Evolutionary conservation across 2,888 invertebrate genomes (phyloP).

Genomic region (Eretmocerus hayati): DNA sequence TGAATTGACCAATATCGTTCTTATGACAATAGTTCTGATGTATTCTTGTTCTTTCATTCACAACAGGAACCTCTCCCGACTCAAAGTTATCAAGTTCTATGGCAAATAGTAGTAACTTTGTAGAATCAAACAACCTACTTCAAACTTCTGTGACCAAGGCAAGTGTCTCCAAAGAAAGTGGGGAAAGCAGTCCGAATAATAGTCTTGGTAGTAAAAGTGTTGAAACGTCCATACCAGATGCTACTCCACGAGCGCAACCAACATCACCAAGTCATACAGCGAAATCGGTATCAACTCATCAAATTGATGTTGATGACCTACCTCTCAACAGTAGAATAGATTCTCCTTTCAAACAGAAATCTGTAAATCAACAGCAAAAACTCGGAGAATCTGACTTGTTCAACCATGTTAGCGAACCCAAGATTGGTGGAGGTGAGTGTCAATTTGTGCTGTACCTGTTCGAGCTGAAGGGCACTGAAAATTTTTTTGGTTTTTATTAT

Average conservation of each 20-base stretch:
- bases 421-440: constrained; percentile 44
- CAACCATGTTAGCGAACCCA: constrained; percentile 44
- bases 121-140: constrained; percentile 41
- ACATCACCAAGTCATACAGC: neutral
- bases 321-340: constrained; percentile 45
- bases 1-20: neutral
- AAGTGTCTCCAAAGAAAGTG: constrained; percentile 41
- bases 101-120: constrained; percentile 37
- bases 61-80: constrained; percentile 33
- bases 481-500: neutral
- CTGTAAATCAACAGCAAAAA: constrained; percentile 28
- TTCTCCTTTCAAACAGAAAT: constrained; percentile 42
- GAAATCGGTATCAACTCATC: neutral
- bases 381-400: constrained; percentile 39
- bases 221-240: constrained; percentile 5
- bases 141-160: constrained; percentile 39
- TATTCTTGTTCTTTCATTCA: too few species aligned
- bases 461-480: too few species aligned
- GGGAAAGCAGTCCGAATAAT: constrained; percentile 10
- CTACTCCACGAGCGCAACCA: constrained; percentile 4
- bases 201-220: constrained; percentile 2
- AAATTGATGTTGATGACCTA: constrained; percentile 42
- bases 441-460: too few species aligned
- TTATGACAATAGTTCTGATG: neutral
- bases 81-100: constrained; percentile 40